These are phyloP conservation scores for Branchipolynoe longqiensis DNA, from an alignment of 2,888 invertebrate species.

Conservation along the genomic window DNA sequence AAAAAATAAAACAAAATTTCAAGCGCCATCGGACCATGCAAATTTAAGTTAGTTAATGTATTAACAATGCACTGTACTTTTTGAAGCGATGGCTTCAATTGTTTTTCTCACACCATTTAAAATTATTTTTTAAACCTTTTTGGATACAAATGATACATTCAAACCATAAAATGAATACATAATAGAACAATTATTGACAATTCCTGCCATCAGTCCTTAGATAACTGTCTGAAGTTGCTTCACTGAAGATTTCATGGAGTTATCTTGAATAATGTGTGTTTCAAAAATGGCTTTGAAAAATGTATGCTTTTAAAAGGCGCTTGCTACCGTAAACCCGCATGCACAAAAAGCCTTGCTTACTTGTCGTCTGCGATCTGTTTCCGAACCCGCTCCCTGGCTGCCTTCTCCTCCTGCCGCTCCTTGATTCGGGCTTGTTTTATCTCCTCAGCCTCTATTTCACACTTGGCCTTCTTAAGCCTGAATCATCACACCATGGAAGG, in stretches of 20 bases:
- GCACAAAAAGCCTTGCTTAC: conserved; percentile 63
- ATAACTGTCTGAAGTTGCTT: too few species aligned
- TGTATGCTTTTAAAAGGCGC: background rate
- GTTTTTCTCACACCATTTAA: background rate
- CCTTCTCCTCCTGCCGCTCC: conserved; percentile 89
- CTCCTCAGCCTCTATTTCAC: conserved; percentile 89
- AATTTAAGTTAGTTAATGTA: background rate
- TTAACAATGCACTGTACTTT: background rate
- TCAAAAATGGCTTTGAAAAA: background rate
- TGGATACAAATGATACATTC: too few species aligned
- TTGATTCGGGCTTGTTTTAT: conserved; percentile 88
- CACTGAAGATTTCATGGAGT: too few species aligned
- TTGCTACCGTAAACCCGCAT: background rate
- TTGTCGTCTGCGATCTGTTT: conserved; percentile 93
- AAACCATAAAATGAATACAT: too few species aligned
- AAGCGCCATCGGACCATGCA: too few species aligned
- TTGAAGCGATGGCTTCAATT: background rate
- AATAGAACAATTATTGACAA: too few species aligned
- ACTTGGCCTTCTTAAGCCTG: conserved; percentile 85
- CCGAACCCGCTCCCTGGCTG: conserved; percentile 89
- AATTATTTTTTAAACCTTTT: background rate
- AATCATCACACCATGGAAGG: too few species aligned
- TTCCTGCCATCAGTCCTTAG: too few species aligned
- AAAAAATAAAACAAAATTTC: too few species aligned
- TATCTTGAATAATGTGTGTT: background rate